phyloP scores from a whole-genome alignment of 2,113 vertebrate genomes.

The Cololabis saira region DNA sequence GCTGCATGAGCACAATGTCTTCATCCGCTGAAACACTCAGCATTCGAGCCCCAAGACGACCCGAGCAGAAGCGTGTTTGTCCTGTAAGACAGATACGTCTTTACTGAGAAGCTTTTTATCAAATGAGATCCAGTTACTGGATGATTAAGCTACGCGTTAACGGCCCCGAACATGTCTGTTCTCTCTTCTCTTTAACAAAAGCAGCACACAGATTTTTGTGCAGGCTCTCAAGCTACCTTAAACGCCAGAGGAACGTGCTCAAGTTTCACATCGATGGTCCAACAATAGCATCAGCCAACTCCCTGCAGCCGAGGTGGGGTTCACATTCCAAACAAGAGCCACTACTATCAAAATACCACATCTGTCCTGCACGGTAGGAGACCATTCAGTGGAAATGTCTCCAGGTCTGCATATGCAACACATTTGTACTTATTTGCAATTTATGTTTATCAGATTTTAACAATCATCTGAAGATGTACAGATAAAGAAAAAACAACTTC shows the following conservation, averaged over 20 bases:
- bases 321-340: slow-evolving; percentile 56
- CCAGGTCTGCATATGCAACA: too few relatives aligned
- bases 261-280: slow-evolving; percentile 59
- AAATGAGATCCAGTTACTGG: slow-evolving; percentile 2
- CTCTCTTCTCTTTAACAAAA: neutral
- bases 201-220: slow-evolving; percentile 5
- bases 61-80: too few relatives aligned
- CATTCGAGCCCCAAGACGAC: too few relatives aligned
- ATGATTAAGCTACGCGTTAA: slow-evolving; percentile 9
- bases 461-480: too few relatives aligned
- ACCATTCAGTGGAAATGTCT: too few relatives aligned
- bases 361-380: too few relatives aligned
- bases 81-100: too few relatives aligned
- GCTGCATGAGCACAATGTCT: too few relatives aligned
- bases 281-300: slow-evolving; percentile 67
- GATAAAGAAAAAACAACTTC: neutral
- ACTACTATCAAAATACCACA: neutral
- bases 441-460: too few relatives aligned
- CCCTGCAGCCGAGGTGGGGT: slow-evolving; percentile 62
- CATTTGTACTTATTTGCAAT: too few relatives aligned
- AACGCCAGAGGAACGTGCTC: slow-evolving; percentile 48
- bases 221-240: neutral
- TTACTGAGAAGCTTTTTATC: too few relatives aligned
- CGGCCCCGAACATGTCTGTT: neutral
- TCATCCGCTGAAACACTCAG: too few relatives aligned